These are phyloP conservation scores for Drosophila ficusphila DNA, from an alignment of 1,140 invertebrate genomes.

Conservation along the genomic window DNA sequence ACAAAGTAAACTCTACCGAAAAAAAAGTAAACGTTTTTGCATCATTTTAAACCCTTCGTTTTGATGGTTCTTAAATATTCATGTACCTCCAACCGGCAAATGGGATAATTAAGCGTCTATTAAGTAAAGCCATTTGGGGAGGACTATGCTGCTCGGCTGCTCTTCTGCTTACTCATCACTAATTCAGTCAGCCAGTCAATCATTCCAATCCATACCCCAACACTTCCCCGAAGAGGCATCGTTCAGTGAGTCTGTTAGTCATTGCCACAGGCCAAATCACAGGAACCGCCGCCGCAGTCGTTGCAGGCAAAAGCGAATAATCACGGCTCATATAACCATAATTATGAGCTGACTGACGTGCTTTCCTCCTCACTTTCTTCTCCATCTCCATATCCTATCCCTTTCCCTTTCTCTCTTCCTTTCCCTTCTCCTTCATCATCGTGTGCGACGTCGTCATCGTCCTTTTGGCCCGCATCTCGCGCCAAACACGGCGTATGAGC, in stretches of 20 bases:
- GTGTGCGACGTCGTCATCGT: not conserved
- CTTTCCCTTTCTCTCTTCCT: no score
- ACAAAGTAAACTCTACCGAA: no score
- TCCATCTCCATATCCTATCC: no score
- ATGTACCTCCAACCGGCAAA: not conserved
- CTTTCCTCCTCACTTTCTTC: conserved; percentile 1
- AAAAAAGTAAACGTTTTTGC: no score
- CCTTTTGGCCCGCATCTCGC: conserved; percentile 40
- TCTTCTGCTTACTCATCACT: conserved; percentile 12
- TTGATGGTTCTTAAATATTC: not conserved
- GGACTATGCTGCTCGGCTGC: conserved; percentile 7
- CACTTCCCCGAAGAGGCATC: conserved; percentile 1
- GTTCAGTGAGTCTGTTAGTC: conserved; percentile 51
- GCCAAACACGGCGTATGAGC: conserved; percentile 65
- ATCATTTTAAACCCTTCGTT: not conserved
- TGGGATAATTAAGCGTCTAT: conserved; percentile 5
- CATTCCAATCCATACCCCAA: conserved; percentile 22
- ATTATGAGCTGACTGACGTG: conserved; percentile 51
- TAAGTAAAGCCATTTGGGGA: conserved; percentile 2
- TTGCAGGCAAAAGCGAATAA: conserved; percentile 35
- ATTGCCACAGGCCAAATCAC: conserved; percentile 55
- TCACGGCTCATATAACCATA: conserved; percentile 71
- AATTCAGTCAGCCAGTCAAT: conserved; percentile 33
- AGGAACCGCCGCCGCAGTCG: conserved; percentile 8
- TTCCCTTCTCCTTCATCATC: not conserved